These are phyloP conservation scores for Cotesia typhae DNA, from an alignment of 1,140 invertebrate species.

Conservation along the genomic window DNA sequence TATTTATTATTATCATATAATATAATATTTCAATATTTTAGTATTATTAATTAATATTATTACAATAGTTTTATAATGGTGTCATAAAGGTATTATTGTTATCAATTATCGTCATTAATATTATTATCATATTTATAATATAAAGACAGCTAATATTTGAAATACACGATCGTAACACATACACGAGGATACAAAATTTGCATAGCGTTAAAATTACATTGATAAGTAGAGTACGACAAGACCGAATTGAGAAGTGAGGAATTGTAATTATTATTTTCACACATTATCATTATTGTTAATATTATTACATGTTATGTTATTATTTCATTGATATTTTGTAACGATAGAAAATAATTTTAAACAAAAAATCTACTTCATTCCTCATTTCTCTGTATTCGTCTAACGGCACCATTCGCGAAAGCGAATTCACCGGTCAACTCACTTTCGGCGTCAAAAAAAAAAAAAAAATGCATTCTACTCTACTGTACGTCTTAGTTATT, in stretches of 20 bases:
- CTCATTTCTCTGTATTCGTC: slow-evolving; percentile 25
- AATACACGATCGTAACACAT: slow-evolving; percentile 53
- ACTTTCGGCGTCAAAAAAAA: slow-evolving; percentile 30
- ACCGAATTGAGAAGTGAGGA: slow-evolving; percentile 11
- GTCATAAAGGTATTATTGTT: slow-evolving; percentile 33
- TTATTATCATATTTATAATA: slow-evolving; percentile 34
- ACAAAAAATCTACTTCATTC: slow-evolving; percentile 20
- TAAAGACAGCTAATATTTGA: slow-evolving; percentile 36
- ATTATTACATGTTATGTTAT: not conserved
- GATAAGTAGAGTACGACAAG: slow-evolving; percentile 54
- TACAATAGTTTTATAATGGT: slow-evolving; percentile 32
- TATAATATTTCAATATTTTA: slow-evolving; percentile 33
- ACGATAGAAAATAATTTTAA: slow-evolving; percentile 17
- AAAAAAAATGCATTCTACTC: slow-evolving; percentile 36
- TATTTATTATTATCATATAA: slow-evolving; percentile 28
- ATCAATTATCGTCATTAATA: slow-evolving; percentile 26
- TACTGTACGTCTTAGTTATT: slow-evolving; percentile 22
- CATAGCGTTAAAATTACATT: slow-evolving; percentile 62
- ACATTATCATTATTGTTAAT: slow-evolving; percentile 26
- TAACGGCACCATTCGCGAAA: slow-evolving; percentile 4
- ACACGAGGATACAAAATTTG: slow-evolving; percentile 61
- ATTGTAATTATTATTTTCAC: slow-evolving; percentile 30
- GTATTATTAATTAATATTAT: slow-evolving; percentile 34
- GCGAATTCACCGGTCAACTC: slow-evolving; percentile 9
- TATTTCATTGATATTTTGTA: not conserved